Conservation (phyloP, 2,888 invertebrate species). For the Rutpela maculata region DNA sequence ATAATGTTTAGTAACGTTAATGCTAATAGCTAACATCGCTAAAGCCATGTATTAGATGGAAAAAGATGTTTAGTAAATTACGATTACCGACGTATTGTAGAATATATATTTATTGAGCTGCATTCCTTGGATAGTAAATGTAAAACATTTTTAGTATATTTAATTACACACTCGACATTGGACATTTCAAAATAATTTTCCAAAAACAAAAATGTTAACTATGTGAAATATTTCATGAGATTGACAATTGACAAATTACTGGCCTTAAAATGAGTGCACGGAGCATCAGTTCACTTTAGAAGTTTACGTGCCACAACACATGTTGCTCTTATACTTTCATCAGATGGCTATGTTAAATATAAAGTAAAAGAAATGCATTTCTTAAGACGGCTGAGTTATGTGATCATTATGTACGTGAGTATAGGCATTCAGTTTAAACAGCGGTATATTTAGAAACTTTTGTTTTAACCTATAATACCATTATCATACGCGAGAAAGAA, state of each 20-base stretch:
- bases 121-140: too few species aligned
- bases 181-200: not conserved
- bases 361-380: not conserved
- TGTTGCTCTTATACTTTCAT: not conserved
- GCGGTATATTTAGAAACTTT: not conserved
- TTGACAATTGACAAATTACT: not conserved
- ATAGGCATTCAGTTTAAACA: not conserved
- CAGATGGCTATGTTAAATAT: not conserved
- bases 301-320: not conserved
- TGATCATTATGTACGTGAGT: conserved; percentile 3
- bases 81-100: too few species aligned
- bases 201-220: not conserved
- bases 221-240: not conserved
- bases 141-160: too few species aligned
- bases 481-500: not conserved
- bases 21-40: too few species aligned
- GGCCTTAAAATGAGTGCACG: not conserved
- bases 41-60: too few species aligned
- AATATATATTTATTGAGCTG: too few species aligned
- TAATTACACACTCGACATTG: not conserved
- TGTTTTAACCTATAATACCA: not conserved
- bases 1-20: too few species aligned
- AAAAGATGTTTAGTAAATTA: too few species aligned
- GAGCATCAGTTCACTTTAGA: not conserved
- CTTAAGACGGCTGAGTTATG: not conserved